These are phyloP conservation scores for Lochmaea crataegi DNA, from an alignment of 2,888 invertebrate genomes.

Conservation along the genomic window DNA sequence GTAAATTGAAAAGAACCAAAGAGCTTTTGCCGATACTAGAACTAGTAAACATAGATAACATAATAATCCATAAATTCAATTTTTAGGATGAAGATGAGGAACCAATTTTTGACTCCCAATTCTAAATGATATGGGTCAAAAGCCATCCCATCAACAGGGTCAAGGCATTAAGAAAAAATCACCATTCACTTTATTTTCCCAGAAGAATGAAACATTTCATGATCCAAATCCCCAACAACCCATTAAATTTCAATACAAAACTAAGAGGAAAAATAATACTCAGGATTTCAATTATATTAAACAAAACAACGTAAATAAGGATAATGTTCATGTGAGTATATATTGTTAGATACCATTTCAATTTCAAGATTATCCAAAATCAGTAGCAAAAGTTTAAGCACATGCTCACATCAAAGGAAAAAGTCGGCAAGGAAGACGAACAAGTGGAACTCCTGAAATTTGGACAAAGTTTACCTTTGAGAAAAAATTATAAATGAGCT, in stretches of 20 bases:
- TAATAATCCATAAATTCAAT: not conserved
- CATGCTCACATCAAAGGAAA: too few species aligned
- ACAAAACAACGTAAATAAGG: constrained; percentile 44
- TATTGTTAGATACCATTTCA: too few species aligned
- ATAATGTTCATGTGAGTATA: constrained; percentile 42
- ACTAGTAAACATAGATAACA: too few species aligned
- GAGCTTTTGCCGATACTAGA: too few species aligned
- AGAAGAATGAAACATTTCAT: constrained; percentile 48
- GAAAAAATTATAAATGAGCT: too few species aligned
- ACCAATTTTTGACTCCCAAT: not conserved
- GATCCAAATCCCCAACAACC: constrained; percentile 63
- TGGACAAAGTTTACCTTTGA: too few species aligned
- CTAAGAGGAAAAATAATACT: constrained; percentile 54
- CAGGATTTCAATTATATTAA: constrained; percentile 43
- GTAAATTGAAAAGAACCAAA: too few species aligned
- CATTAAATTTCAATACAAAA: constrained; percentile 64
- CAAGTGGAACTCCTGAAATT: too few species aligned
- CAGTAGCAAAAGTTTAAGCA: too few species aligned
- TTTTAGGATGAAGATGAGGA: constrained; percentile 11
- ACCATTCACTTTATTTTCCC: constrained; percentile 27
- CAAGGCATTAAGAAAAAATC: constrained; percentile 65
- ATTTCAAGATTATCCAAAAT: too few species aligned
- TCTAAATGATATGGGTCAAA: constrained; percentile 66
- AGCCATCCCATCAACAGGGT: constrained; percentile 66
- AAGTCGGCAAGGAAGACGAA: too few species aligned